phyloP scores from a whole-genome alignment of 2,797 vertebrate genomes.

The Balearica regulorum region DNA sequence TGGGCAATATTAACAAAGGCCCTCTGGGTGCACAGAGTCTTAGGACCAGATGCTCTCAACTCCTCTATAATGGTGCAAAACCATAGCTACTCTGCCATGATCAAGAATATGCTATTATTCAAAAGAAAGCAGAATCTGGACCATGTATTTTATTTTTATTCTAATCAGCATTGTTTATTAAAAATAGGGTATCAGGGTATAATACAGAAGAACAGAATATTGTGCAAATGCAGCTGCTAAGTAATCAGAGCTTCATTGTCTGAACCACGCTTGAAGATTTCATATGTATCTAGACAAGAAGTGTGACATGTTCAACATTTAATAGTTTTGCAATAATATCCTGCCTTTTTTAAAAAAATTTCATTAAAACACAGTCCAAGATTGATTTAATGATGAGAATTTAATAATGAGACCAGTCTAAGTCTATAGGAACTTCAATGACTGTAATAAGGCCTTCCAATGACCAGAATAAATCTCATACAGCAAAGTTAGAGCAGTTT shows the following conservation, averaged over 20 bases:
- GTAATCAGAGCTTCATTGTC: constrained; percentile 46
- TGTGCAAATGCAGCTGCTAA: constrained; percentile 26
- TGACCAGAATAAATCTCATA: not conserved
- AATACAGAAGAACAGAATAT: not conserved
- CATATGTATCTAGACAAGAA: not conserved
- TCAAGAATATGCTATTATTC: not conserved
- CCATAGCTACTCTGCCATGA: not conserved
- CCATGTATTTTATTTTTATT: constrained; percentile 4
- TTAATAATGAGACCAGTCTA: not conserved
- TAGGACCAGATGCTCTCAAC: not conserved
- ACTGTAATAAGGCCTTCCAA: not conserved
- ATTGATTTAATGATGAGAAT: not conserved
- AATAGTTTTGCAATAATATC: constrained; percentile 15
- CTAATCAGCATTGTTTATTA: not conserved
- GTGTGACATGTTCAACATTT: not conserved
- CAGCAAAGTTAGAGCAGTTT: not conserved
- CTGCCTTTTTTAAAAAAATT: not conserved
- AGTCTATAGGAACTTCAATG: not conserved
- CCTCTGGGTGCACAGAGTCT: not conserved
- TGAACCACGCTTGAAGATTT: constrained; percentile 18
- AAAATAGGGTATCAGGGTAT: not conserved
- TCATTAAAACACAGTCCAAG: not conserved
- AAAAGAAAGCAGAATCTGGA: not conserved
- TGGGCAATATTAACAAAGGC: not conserved
- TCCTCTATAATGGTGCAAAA: not conserved